phyloP scores from a whole-genome alignment of 2,797 vertebrate genomes.

The Tadarida brasiliensis region DNA sequence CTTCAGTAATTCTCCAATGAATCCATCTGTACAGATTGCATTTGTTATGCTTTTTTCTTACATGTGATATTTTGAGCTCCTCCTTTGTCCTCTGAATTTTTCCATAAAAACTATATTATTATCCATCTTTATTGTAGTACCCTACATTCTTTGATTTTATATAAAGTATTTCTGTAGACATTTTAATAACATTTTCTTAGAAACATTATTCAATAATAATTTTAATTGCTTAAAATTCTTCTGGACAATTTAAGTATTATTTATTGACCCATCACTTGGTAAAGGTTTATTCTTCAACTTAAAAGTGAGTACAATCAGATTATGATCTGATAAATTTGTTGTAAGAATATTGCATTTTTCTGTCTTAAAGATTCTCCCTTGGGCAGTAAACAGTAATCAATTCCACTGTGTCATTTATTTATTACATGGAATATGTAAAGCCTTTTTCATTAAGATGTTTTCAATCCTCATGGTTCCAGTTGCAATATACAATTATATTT shows the following conservation, averaged over 20 bases:
- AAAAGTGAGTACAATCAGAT: conserved; percentile 63
- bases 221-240: conserved; percentile 57
- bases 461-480: conserved; percentile 60
- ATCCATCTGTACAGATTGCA: neutral
- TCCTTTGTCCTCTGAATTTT: neutral
- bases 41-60: neutral
- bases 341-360: conserved; percentile 73
- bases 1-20: conserved; percentile 33
- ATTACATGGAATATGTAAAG: conserved; percentile 67
- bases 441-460: conserved; percentile 77
- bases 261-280: conserved; percentile 63
- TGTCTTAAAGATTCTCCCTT: conserved; percentile 54
- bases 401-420: conserved; percentile 75
- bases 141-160: neutral
- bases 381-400: conserved; percentile 73
- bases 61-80: neutral
- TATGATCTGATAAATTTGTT: conserved; percentile 69
- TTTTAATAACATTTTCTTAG: conserved; percentile 33
- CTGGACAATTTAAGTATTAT: conserved; percentile 67
- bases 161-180: neutral
- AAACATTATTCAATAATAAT: conserved; percentile 51
- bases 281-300: conserved; percentile 68
- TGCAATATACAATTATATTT: conserved; percentile 69
- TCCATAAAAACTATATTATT: neutral
- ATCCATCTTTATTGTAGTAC: neutral